These are phyloP conservation scores for Asbolus verrucosus DNA, from an alignment of 1,140 invertebrate genomes.

Conservation along the genomic window DNA sequence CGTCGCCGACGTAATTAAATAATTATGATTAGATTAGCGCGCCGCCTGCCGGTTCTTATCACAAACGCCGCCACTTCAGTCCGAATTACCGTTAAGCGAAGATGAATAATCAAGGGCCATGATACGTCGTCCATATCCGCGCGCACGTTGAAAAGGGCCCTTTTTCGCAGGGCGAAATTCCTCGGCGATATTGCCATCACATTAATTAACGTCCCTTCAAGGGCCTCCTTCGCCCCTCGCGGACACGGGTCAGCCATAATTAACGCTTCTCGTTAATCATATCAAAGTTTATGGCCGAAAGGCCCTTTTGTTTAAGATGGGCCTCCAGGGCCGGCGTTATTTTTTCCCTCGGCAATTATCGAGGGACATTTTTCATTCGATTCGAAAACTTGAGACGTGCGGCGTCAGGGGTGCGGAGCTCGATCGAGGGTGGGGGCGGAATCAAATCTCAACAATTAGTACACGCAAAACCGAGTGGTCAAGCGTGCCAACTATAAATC, in stretches of 20 bases:
- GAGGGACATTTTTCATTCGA: not conserved
- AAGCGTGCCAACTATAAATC: constrained; percentile 32
- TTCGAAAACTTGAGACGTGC: not conserved
- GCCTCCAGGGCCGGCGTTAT: no score
- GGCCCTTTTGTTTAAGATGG: constrained; percentile 57
- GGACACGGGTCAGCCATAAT: constrained; percentile 59
- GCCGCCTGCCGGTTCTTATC: constrained; percentile 14
- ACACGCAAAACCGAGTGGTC: constrained; percentile 25
- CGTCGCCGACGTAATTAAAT: constrained; percentile 9
- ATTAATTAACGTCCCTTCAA: constrained; percentile 31
- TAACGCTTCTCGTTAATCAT: constrained; percentile 61
- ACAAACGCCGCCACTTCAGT: constrained; percentile 5
- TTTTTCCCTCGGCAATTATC: not conserved
- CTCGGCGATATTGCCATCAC: constrained; percentile 30
- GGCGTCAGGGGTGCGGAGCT: not conserved
- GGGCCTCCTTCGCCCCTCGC: constrained; percentile 6
- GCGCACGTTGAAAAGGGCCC: constrained; percentile 15
- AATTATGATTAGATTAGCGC: constrained; percentile 27
- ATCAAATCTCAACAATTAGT: constrained; percentile 33
- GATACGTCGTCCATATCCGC: constrained; percentile 3
- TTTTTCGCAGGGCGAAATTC: constrained; percentile 24
- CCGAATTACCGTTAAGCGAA: constrained; percentile 14
- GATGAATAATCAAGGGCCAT: constrained; percentile 20
- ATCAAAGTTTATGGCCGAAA: constrained; percentile 52
- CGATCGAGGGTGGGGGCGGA: not conserved